These are phyloP conservation scores for Eueremaeus valkanovi DNA, from an alignment of 2,888 invertebrate genomes.

Conservation along the genomic window DNA sequence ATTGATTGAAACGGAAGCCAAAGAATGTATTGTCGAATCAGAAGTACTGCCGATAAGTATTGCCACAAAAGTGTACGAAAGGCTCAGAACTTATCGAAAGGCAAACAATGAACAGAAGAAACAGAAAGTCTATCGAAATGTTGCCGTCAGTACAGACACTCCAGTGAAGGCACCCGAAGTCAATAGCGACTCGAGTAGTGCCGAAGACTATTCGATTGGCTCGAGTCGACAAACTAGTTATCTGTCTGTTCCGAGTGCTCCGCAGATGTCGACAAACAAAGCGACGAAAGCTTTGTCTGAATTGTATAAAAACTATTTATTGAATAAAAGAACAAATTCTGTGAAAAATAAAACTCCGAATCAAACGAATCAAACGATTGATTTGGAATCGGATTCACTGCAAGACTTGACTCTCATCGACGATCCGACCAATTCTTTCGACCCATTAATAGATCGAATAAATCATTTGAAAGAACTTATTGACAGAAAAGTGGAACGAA, in stretches of 20 bases:
- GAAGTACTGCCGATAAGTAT: background rate
- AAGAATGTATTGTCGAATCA: too few relatives aligned
- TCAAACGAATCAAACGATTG: too few relatives aligned
- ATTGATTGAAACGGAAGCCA: background rate
- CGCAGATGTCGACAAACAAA: background rate
- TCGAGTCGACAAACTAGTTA: background rate
- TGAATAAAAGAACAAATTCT: background rate
- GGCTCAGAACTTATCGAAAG: background rate
- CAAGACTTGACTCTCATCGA: background rate
- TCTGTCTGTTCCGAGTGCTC: background rate
- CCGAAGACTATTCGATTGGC: background rate
- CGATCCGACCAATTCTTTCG: background rate
- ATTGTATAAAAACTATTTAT: background rate
- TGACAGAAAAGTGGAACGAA: background rate
- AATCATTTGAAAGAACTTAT: conserved; percentile 1
- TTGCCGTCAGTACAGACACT: background rate
- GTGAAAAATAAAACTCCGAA: background rate
- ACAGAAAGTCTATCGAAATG: background rate
- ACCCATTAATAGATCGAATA: background rate
- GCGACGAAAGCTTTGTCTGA: background rate
- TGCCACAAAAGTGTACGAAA: conserved; percentile 3
- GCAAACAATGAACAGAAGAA: background rate
- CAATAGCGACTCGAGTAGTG: background rate
- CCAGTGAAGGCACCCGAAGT: background rate
- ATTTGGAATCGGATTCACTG: background rate